Evolutionary conservation across 2,113 vertebrate genomes (phyloP), one percentile per base, ranked within the genome.

Genomic region (Nibea coibor): DNA sequence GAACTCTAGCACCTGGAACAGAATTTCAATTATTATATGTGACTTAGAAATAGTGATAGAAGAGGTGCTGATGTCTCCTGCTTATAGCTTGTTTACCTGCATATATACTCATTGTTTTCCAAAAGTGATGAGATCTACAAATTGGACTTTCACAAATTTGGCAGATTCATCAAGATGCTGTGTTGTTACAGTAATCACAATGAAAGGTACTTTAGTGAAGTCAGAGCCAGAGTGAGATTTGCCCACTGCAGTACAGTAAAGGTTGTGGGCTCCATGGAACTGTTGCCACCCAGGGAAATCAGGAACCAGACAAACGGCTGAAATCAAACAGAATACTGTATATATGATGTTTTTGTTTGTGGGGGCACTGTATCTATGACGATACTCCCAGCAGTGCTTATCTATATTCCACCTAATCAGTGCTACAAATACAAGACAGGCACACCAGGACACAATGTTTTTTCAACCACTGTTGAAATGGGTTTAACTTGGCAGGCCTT

Each of bases 401-500:
- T 84, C 65, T 65, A 14, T 54, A 53, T 72, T 80, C 54, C 67
- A 31, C 62, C 72, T 81, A 76, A 83, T 83, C 78, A 86, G 75
- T 59, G 31, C 68, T 53, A 70, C 68, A 85, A 79, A 83, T 72
- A 82, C n/a, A 72, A 68, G 64, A 39, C 22, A 24, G 77, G 43
- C 63, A 83, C 70, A 84, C 42, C 63, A 84, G 72, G 42, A 68
- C 76, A 76, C 53, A 68, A n/a, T 75, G 76, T 79, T 82, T 83
- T 83, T 86, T 79, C 56, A 76, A 80, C 71, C 58, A 20, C 67
- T 62, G 83, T 69, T 77, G 68, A 85, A 91, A 91, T 80, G 76
- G 45, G 81, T 72, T 59, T 83, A 81, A 76, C 84, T 92, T 91
- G 89, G 89, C 93, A 91, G 87, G 64, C 54, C 73, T 86, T 75